phyloP scores from a whole-genome alignment of 2,888 invertebrate genomes.

The Pheosia tremula region DNA sequence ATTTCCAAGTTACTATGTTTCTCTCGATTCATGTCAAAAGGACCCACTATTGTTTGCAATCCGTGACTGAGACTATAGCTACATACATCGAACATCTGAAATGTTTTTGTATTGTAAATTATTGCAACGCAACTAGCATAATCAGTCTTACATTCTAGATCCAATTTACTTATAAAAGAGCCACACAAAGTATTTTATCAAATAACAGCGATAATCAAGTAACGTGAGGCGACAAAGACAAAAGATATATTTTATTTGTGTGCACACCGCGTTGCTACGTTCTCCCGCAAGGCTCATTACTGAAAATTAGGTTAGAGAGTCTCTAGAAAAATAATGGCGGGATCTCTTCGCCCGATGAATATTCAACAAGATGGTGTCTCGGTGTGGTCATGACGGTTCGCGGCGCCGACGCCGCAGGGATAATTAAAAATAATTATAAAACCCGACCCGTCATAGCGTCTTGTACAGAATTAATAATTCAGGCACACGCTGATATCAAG shows the following conservation, averaged over 20 bases:
- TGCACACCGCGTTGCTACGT: constrained; percentile 49
- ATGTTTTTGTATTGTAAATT: too few species aligned
- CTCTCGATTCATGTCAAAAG: too few species aligned
- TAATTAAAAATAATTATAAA: constrained; percentile 75
- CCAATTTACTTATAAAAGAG: too few species aligned
- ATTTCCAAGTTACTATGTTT: too few species aligned
- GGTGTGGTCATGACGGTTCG: constrained; percentile 30
- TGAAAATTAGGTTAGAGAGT: constrained; percentile 69
- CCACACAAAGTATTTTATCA: constrained; percentile 15
- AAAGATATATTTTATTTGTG: constrained; percentile 57
- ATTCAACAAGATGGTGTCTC: constrained; percentile 60
- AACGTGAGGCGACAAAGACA: constrained; percentile 42
- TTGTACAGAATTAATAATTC: constrained; percentile 55
- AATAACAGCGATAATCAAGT: constrained; percentile 43
- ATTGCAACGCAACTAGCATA: too few species aligned
- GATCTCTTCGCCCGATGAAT: constrained; percentile 65
- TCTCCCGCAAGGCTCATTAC: constrained; percentile 66
- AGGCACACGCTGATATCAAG: constrained; percentile 17
- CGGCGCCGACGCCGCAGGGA: constrained; percentile 42
- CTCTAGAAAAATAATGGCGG: constrained; percentile 68
- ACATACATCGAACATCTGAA: too few species aligned
- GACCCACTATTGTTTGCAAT: too few species aligned
- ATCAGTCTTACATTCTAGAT: too few species aligned
- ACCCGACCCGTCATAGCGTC: constrained; percentile 39
- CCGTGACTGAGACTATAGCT: too few species aligned